Evolutionary conservation across 1,140 invertebrate genomes (phyloP), one percentile per base, ranked within the genome.

Genomic region (Drosophila serrata): DNA sequence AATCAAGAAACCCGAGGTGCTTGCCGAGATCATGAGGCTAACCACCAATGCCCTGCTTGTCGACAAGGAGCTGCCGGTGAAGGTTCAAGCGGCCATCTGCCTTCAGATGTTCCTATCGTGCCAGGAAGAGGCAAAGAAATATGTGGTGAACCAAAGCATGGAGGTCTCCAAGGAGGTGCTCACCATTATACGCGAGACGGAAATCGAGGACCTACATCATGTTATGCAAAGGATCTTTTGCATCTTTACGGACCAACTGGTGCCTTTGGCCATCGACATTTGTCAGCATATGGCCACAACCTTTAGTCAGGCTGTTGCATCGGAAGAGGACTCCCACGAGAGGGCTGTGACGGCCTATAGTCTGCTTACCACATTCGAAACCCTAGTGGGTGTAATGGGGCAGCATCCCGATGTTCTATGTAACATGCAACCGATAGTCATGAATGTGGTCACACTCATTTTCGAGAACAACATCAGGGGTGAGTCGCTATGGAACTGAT

Each of bases 311-410:
- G 94, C 95, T 0, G 88, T 99, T 7, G 93, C 98, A 48, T 97
- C 96, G 2, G 97, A 97, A 78, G 97, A 98, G 91, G 97, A 96
- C 6, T 96, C 96, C 15, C 98, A 99, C 91, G 99, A 99, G 88
- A 99, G 99, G 90, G 98, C 98, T 13, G 98, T 99, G 48, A 98
- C 98, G 12, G 98, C 98, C 3, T 99, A 99, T 96, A 98, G 98
- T 46, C 94, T 99, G 3, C 93, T 99, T 2, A 99, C 97, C 91
- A 99, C 99, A 4, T 97, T 99, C 92, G 98, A 99, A 93, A 99
- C 98, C 0, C 94, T 99, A 43, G 93, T 99, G 0, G 97, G 95
- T 74, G 97, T 99, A 6, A 98, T 99, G 97, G 98, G 99, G 90
- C 96, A 98, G 60, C 96, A 98, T 77, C 96, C 96, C 0, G 95